These are phyloP conservation scores for Oasisia sp. DNA, from an alignment of 2,888 invertebrate genomes.

Conservation along the genomic window DNA sequence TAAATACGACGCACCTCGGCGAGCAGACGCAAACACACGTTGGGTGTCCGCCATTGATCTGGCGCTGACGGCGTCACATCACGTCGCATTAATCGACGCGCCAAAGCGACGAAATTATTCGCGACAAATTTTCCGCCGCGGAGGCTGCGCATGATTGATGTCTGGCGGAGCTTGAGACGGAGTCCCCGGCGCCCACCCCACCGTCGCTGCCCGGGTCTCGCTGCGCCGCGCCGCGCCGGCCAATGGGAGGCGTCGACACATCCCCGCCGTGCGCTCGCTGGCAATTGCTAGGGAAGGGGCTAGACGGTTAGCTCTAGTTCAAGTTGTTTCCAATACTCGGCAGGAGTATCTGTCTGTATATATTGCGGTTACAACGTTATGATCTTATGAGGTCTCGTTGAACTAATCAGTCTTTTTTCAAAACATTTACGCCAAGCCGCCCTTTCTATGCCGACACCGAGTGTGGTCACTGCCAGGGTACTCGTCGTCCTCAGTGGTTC, in stretches of 20 bases:
- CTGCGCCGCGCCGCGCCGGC: neutral
- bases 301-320: too few species aligned
- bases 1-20: constrained; percentile 5
- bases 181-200: neutral
- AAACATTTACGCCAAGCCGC: too few species aligned
- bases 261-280: too few species aligned
- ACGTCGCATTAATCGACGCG: constrained; percentile 1
- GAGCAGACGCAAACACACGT: neutral
- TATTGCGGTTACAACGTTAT: too few species aligned
- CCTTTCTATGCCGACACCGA: too few species aligned
- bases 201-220: neutral
- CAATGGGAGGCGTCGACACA: neutral
- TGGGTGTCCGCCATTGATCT: neutral
- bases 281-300: too few species aligned
- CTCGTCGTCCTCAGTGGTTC: too few species aligned
- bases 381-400: too few species aligned
- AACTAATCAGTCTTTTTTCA: too few species aligned
- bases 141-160: neutral
- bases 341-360: too few species aligned
- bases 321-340: too few species aligned
- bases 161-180: neutral
- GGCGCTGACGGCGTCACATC: neutral
- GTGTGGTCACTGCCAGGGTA: too few species aligned
- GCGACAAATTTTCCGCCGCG: constrained; percentile 3
- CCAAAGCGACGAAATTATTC: neutral